Percentiles rank a stretch among this genome's conserved stretches.
phyloP scores from a whole-genome alignment of 1,140 invertebrate species.

The Leucophenga varia region DNA sequence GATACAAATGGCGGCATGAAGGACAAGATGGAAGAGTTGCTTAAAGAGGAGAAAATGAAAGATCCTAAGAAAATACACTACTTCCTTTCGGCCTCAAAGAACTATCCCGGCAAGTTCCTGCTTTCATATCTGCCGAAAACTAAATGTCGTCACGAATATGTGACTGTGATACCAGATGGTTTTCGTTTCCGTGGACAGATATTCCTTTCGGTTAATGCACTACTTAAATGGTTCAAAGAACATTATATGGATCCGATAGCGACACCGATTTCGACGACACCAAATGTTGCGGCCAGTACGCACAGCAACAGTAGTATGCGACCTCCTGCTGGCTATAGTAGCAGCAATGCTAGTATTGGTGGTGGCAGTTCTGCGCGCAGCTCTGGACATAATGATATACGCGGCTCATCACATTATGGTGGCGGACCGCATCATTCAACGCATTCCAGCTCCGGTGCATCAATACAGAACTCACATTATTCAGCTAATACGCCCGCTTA shows the following conservation, averaged over 20 bases:
- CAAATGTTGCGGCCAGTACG: no score
- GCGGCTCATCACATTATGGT: slow-evolving; percentile 58
- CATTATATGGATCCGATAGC: slow-evolving; percentile 92
- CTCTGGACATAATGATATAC: slow-evolving; percentile 19
- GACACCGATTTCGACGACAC: slow-evolving; percentile 72
- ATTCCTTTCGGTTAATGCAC: slow-evolving; percentile 79
- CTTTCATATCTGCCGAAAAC: slow-evolving; percentile 89
- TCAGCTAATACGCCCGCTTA: slow-evolving; percentile 69
- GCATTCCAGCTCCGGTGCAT: slow-evolving; percentile 71
- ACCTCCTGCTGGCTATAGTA: slow-evolving; percentile 67
- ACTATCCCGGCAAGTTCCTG: slow-evolving; percentile 93
- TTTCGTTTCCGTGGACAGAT: slow-evolving; percentile 86
- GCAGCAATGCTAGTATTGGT: slow-evolving; percentile 41
- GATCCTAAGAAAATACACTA: slow-evolving; percentile 90
- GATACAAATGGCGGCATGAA: slow-evolving; percentile 69
- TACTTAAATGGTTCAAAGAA: slow-evolving; percentile 97
- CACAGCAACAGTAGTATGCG: slow-evolving; percentile 61
- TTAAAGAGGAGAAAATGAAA: slow-evolving; percentile 83
- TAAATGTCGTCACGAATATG: slow-evolving; percentile 85
- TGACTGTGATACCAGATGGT: slow-evolving; percentile 89
- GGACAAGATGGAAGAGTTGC: slow-evolving; percentile 83
- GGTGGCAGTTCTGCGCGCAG: slow-evolving; percentile 35
- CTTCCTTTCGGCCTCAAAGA: slow-evolving; percentile 81
- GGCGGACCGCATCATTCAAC: slow-evolving; percentile 64
- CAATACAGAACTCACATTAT: slow-evolving; percentile 71